A percentile compares a stretch with the other conserved stretches of the same genome.
Evolutionary conservation across 2,797 vertebrate genomes (phyloP).

Genomic region (Thripadectes ignobilis): DNA sequence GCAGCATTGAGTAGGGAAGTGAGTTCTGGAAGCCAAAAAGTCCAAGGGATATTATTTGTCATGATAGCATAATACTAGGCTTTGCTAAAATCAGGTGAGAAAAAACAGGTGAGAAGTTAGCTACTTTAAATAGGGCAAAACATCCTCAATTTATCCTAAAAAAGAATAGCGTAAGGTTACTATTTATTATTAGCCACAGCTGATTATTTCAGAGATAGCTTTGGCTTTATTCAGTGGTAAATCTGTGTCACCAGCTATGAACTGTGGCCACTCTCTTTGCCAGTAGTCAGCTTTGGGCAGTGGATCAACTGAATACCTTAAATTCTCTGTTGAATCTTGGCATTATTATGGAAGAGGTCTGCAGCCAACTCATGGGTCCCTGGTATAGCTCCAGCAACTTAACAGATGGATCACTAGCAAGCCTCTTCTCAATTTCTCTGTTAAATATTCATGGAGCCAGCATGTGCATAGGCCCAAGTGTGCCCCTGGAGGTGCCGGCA

Average conservation of each 20-base stretch:
- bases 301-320: conserved; percentile 65
- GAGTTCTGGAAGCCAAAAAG: background rate
- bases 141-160: conserved; percentile 4
- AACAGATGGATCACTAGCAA: conserved; percentile 74
- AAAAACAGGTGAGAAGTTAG: background rate
- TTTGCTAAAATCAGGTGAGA: background rate
- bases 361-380: conserved; percentile 67
- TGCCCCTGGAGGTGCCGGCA: conserved; percentile 57
- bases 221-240: conserved; percentile 40
- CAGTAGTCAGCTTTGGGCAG: conserved; percentile 37
- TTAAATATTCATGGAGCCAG: conserved; percentile 77
- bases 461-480: conserved; percentile 53
- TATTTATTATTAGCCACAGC: conserved; percentile 14
- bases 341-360: conserved; percentile 60
- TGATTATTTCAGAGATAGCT: conserved; percentile 45
- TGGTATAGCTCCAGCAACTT: conserved; percentile 73
- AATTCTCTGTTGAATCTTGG: conserved; percentile 63
- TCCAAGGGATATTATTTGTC: conserved; percentile 4
- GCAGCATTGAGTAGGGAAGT: background rate
- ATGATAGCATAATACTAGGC: background rate
- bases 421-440: conserved; percentile 69
- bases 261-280: background rate
- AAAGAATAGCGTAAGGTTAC: background rate
- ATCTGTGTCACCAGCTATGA: conserved; percentile 18
- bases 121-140: conserved; percentile 32